These are phyloP conservation scores for Mythimna ferrago DNA, from an alignment of 2,888 invertebrate species.

Conservation along the genomic window DNA sequence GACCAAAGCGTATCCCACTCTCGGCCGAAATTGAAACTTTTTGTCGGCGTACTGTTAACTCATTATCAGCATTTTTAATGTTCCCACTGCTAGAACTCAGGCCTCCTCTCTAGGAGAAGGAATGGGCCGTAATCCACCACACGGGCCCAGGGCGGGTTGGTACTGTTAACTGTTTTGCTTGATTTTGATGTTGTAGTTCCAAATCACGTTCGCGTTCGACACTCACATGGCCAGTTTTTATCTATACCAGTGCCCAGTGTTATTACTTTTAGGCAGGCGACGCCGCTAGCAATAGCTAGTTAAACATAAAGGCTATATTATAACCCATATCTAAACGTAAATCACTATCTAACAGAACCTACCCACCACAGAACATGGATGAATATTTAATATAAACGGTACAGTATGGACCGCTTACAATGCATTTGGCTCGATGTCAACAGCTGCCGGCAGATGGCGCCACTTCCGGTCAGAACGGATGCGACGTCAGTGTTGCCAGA, in stretches of 20 bases:
- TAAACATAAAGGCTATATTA: neutral
- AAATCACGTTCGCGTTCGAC: neutral
- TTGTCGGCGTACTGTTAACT: no score
- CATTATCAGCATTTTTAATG: no score
- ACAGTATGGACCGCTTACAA: constrained; percentile 36
- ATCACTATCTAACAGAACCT: neutral
- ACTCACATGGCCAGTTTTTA: neutral
- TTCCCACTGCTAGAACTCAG: no score
- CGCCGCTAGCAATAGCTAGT: neutral
- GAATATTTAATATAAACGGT: constrained; percentile 52
- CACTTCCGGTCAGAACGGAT: constrained; percentile 58
- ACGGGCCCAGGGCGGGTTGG: no score
- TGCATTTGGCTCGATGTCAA: constrained; percentile 65
- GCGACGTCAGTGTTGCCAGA: constrained; percentile 48
- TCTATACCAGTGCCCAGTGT: neutral
- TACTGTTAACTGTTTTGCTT: no score
- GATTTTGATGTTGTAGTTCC: no score
- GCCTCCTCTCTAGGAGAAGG: no score
- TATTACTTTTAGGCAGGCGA: no score
- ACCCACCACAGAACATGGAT: constrained; percentile 21
- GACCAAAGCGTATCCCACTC: no score
- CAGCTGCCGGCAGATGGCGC: constrained; percentile 62
- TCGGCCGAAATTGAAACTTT: no score
- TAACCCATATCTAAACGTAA: neutral
- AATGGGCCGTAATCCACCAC: no score